Conservation (phyloP, 2,113 vertebrate species). For the Limanda limanda region DNA sequence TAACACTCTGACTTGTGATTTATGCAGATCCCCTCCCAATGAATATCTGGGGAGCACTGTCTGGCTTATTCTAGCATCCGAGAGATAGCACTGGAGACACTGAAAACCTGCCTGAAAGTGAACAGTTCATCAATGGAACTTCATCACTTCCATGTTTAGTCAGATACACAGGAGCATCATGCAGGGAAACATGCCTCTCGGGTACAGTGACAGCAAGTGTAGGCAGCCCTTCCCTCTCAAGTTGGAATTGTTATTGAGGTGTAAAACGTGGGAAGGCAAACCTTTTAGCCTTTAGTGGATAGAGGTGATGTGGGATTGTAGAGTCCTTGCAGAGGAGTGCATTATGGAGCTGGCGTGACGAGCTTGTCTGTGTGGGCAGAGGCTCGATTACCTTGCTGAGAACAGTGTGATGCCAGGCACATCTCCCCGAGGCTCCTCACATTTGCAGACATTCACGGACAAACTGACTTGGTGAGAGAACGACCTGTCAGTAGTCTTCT, state of each 20-base stretch:
- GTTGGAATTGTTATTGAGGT: conserved; percentile 58
- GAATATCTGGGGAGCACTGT: conserved; percentile 62
- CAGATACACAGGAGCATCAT: conserved; percentile 23
- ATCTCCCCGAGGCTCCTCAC: conserved; percentile 49
- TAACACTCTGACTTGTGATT: conserved; percentile 65
- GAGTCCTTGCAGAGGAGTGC: conserved; percentile 73
- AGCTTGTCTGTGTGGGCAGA: conserved; percentile 76
- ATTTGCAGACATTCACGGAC: conserved; percentile 29
- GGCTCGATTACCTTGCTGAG: conserved; percentile 67
- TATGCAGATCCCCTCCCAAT: conserved; percentile 73
- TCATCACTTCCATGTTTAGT: conserved; percentile 40
- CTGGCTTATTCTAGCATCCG: conserved; percentile 68
- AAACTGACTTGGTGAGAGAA: conserved; percentile 30
- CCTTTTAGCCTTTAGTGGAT: conserved; percentile 76
- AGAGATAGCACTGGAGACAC: conserved; percentile 49
- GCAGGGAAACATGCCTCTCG: conserved; percentile 40
- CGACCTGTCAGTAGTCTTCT: conserved; percentile 6
- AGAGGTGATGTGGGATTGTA: conserved; percentile 77
- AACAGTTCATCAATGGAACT: conserved; percentile 14
- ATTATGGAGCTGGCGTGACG: conserved; percentile 67
- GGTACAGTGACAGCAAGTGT: conserved; percentile 39
- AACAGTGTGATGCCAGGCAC: conserved; percentile 56
- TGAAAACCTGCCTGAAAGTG: conserved; percentile 32
- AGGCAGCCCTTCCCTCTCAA: conserved; percentile 55
- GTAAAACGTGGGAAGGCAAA: conserved; percentile 70